Evolutionary conservation across 2,888 invertebrate genomes (phyloP).

Genomic region (Chrysopilus asiliformis): DNA sequence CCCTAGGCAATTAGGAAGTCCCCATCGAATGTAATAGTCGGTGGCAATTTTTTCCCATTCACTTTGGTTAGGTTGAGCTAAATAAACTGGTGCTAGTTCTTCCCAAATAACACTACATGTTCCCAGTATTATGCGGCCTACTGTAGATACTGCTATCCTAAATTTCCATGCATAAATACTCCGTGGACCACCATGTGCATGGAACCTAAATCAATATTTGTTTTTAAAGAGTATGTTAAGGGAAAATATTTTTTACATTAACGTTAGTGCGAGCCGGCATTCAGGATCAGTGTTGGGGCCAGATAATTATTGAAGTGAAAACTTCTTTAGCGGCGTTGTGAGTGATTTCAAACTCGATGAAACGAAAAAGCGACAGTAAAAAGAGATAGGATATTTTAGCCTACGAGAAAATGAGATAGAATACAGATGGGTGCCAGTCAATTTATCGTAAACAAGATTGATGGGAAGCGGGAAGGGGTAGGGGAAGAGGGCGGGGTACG

Average conservation of each 20-base stretch:
- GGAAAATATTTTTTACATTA: neutral
- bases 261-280: neutral
- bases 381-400: too few species aligned
- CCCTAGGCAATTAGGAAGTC: neutral
- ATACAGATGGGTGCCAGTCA: too few species aligned
- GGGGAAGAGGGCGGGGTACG: too few species aligned
- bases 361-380: too few species aligned
- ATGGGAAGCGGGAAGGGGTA: too few species aligned
- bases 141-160: neutral
- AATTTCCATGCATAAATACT: neutral
- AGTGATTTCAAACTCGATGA: too few species aligned
- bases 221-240: neutral
- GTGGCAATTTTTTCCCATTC: constrained; percentile 7
- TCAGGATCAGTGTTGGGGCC: too few species aligned
- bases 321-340: too few species aligned
- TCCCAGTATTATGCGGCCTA: neutral
- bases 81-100: constrained; percentile 5
- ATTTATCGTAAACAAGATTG: too few species aligned
- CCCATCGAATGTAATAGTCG: constrained; percentile 10
- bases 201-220: constrained; percentile 1
- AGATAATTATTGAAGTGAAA: too few species aligned
- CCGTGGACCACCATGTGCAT: constrained; percentile 1
- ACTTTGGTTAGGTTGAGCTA: constrained; percentile 11
- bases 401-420: too few species aligned
- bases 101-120: constrained; percentile 1